A percentile compares a stretch with the other conserved stretches of the same genome.
Conservation (phyloP, 2,797 vertebrate species). For the Aeoliscus strigatus region DNA sequence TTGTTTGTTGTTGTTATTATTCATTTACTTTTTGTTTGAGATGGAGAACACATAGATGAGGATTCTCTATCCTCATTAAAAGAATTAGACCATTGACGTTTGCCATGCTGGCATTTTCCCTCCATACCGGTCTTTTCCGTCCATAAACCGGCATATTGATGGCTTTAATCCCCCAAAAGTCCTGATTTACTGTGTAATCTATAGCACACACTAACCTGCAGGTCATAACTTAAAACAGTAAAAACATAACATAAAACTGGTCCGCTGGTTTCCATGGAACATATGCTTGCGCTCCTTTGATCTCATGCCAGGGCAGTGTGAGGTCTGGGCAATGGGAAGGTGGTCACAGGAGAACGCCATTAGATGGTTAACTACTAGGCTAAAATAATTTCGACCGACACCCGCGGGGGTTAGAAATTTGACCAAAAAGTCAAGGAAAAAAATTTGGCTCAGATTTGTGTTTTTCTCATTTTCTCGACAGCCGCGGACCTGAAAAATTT, state of each 20-base stretch:
- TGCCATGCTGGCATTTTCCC: slow-evolving; percentile 9
- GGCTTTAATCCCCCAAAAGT: slow-evolving; percentile 15
- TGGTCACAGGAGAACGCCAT: slow-evolving; percentile 18
- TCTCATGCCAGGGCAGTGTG: slow-evolving; percentile 31
- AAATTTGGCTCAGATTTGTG: too few relatives aligned
- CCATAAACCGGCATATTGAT: slow-evolving; percentile 23
- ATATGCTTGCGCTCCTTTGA: slow-evolving; percentile 39
- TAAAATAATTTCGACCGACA: slow-evolving; percentile 44
- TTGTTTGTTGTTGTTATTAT: too few relatives aligned
- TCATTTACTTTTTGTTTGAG: too few relatives aligned
- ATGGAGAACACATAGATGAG: too few relatives aligned
- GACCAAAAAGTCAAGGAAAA: too few relatives aligned
- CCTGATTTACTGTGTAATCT: slow-evolving; percentile 39
- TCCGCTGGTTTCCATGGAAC: slow-evolving; percentile 35
- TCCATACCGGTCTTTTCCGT: slow-evolving; percentile 1
- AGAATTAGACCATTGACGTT: slow-evolving; percentile 9
- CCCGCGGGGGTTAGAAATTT: too few relatives aligned
- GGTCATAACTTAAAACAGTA: slow-evolving; percentile 44
- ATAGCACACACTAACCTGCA: slow-evolving; percentile 25
- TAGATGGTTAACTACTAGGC: slow-evolving; percentile 40
- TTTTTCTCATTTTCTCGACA: too few relatives aligned
- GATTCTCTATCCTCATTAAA: too few relatives aligned
- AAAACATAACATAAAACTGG: slow-evolving; percentile 38
- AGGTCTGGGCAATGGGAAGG: slow-evolving; percentile 4
- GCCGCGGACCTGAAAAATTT: too few relatives aligned